Conservation (phyloP, 2,113 vertebrate species). For the Cichladusa arquata region DNA sequence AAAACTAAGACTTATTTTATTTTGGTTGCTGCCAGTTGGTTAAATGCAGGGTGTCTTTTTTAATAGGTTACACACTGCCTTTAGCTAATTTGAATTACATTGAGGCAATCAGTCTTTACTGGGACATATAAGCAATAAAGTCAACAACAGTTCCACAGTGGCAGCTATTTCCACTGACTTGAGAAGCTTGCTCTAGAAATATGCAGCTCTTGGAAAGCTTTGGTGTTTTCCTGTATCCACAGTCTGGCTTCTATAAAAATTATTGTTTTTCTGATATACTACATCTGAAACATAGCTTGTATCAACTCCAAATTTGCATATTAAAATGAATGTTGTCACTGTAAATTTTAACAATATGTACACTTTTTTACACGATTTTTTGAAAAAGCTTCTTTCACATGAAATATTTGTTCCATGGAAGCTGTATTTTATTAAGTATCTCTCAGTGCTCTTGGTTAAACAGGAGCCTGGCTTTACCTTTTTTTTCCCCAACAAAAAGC, state of each 20-base stretch:
- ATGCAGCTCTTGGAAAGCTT: neutral
- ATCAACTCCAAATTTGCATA: conserved; percentile 17
- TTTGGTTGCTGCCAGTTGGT: neutral
- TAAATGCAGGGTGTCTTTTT: conserved; percentile 5
- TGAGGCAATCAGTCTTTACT: conserved; percentile 1
- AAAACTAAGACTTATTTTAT: conserved; percentile 9
- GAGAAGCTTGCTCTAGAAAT: neutral
- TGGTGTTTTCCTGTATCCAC: neutral
- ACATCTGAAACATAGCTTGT: neutral
- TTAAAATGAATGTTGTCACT: neutral
- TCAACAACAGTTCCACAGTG: neutral
- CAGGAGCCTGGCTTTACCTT: neutral
- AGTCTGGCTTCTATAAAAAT: neutral
- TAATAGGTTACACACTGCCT: neutral
- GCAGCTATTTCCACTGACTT: neutral
- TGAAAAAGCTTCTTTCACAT: neutral
- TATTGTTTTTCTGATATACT: neutral
- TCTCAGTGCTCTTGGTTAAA: neutral
- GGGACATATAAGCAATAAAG: neutral
- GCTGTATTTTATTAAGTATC: neutral
- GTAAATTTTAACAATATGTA: neutral
- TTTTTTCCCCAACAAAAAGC: neutral
- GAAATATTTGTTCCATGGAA: neutral
- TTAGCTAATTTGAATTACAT: conserved; percentile 26
- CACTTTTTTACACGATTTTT: neutral